Conservation (phyloP, 1,140 invertebrate genomes). For the Rhizoglyphus robini region DNA sequence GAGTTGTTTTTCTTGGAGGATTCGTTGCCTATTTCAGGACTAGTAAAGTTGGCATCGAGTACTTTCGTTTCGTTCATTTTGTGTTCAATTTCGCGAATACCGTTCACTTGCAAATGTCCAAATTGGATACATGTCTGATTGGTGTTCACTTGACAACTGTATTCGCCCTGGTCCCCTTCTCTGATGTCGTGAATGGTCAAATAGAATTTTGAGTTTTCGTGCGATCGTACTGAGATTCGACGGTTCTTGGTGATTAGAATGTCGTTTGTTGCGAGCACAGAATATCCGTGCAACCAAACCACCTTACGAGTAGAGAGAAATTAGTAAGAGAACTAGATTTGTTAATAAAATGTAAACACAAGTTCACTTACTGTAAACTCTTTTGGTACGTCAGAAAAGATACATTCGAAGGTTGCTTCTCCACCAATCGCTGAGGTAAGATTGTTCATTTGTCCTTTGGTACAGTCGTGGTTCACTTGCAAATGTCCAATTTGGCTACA, state of each 20-base stretch:
- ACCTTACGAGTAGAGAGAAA: slow-evolving; percentile 56
- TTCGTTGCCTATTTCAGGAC: neutral
- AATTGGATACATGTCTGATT: slow-evolving; percentile 39
- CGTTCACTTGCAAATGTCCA: slow-evolving; percentile 6
- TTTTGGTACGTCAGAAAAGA: slow-evolving; percentile 73
- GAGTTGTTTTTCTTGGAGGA: neutral
- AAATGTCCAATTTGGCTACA: slow-evolving; percentile 17
- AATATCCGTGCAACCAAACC: slow-evolving; percentile 76
- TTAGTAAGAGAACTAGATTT: no score
- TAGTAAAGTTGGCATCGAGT: neutral
- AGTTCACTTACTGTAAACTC: slow-evolving; percentile 63
- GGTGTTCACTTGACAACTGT: slow-evolving; percentile 68
- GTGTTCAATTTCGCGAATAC: slow-evolving; percentile 7
- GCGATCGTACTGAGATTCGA: slow-evolving; percentile 32
- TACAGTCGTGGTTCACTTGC: no score
- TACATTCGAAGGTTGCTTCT: slow-evolving; percentile 78
- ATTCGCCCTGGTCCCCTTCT: slow-evolving; percentile 48
- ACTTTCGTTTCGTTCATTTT: neutral
- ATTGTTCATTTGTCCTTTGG: slow-evolving; percentile 50
- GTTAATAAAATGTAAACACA: no score
- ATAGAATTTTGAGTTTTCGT: slow-evolving; percentile 15
- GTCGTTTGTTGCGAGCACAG: slow-evolving; percentile 68
- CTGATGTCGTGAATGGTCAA: slow-evolving; percentile 8
- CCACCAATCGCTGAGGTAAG: slow-evolving; percentile 77
- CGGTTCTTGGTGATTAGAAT: slow-evolving; percentile 78